A percentile compares a stretch with the other conserved stretches of the same genome.
phyloP scores from a whole-genome alignment of 2,113 vertebrate genomes.

The Pipa parva region DNA sequence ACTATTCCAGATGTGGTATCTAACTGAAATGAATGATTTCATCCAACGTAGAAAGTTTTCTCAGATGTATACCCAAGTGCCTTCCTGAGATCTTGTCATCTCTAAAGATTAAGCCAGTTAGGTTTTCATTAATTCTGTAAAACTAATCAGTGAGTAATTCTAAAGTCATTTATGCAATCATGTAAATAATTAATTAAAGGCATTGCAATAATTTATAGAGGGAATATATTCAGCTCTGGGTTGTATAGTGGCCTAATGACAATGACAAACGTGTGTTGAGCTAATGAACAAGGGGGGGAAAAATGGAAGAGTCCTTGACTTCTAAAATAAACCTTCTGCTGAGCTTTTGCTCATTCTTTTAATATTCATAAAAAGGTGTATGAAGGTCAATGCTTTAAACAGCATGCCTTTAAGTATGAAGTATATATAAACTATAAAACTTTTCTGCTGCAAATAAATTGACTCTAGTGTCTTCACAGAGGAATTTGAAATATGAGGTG shows the following conservation, averaged over 20 bases:
- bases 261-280: not conserved
- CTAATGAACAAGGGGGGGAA: not conserved
- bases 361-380: too few species aligned
- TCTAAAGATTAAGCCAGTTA: conserved; percentile 23
- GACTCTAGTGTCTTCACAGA: too few species aligned
- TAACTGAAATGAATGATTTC: not conserved
- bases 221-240: conserved; percentile 9
- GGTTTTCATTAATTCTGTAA: conserved; percentile 32
- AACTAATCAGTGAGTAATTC: conserved; percentile 38
- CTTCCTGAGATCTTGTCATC: conserved; percentile 24
- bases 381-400: too few species aligned
- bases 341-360: too few species aligned
- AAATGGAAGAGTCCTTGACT: not conserved
- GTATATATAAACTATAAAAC: too few species aligned
- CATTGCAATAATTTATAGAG: conserved; percentile 38
- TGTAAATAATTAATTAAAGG: conserved; percentile 40
- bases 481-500: too few species aligned
- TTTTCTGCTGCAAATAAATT: too few species aligned
- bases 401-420: too few species aligned
- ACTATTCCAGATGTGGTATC: too few species aligned
- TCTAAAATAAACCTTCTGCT: not conserved
- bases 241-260: not conserved
- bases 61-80: not conserved
- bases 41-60: not conserved
- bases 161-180: conserved; percentile 40